phyloP scores from a whole-genome alignment of 2,113 vertebrate genomes.

The Gorsachius goisagi region DNA sequence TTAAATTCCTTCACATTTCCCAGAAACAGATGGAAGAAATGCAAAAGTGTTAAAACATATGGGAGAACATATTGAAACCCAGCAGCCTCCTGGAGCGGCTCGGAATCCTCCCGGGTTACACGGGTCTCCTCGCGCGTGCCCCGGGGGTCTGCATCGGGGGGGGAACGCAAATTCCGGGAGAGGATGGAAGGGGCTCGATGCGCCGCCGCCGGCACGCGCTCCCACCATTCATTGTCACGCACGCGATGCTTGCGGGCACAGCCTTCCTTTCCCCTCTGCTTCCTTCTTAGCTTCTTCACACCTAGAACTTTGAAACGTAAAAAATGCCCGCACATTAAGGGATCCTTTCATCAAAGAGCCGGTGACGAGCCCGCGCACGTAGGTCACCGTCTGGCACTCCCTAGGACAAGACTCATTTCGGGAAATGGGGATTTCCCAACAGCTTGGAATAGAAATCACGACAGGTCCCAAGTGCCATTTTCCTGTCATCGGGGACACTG shows the following conservation, averaged over 20 bases:
- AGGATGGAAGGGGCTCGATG: neutral
- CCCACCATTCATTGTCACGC: neutral
- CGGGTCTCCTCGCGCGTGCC: neutral
- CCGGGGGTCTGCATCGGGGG: neutral
- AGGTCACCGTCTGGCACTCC: neutral
- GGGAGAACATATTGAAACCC: slow-evolving; percentile 69
- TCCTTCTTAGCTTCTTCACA: neutral
- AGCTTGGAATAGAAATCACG: neutral
- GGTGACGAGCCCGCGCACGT: neutral
- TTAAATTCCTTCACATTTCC: slow-evolving; percentile 75
- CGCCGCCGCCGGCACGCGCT: neutral
- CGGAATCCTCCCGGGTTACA: neutral
- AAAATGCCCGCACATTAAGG: neutral
- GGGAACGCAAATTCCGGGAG: neutral
- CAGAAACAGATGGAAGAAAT: slow-evolving; percentile 78
- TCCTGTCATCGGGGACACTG: neutral
- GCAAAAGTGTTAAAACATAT: slow-evolving; percentile 73
- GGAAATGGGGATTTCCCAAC: neutral
- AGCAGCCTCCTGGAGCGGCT: slow-evolving; percentile 4
- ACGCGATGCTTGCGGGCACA: neutral
- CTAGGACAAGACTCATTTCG: neutral
- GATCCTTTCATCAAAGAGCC: neutral
- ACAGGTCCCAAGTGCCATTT: neutral
- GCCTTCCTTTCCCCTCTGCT: neutral
- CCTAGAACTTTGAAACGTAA: neutral